phyloP scores from a whole-genome alignment of 2,113 vertebrate genomes.

The Myrmecobius fasciatus region DNA sequence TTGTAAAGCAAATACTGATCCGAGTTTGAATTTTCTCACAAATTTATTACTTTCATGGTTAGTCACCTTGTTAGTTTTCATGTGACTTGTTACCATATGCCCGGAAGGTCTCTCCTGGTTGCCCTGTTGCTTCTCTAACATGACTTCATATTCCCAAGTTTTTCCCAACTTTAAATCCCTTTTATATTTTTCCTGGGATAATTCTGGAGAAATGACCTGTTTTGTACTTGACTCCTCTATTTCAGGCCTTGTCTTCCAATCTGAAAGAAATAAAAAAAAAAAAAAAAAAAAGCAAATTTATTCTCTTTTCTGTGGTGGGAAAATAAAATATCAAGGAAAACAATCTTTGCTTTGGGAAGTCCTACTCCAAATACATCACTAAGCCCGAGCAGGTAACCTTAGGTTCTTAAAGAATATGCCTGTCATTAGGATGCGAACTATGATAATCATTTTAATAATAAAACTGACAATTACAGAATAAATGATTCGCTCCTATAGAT shows the following conservation, averaged over 20 bases:
- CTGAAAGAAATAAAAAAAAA: background rate
- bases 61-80: background rate
- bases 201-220: background rate
- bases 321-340: background rate
- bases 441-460: background rate
- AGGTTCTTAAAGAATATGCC: background rate
- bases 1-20: constrained; percentile 2
- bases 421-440: background rate
- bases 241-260: background rate
- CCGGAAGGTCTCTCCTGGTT: background rate
- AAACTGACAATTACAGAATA: background rate
- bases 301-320: background rate
- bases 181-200: background rate
- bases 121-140: background rate
- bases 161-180: background rate
- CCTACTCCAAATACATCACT: background rate
- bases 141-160: background rate
- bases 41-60: background rate
- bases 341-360: background rate
- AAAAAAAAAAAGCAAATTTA: background rate
- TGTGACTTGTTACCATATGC: background rate
- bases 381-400: background rate
- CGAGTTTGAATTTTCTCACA: background rate
- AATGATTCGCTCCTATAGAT: too few species aligned
- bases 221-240: background rate